Evolutionary conservation across 1,140 invertebrate genomes (phyloP).

Genomic region (Meteorus sp.): DNA sequence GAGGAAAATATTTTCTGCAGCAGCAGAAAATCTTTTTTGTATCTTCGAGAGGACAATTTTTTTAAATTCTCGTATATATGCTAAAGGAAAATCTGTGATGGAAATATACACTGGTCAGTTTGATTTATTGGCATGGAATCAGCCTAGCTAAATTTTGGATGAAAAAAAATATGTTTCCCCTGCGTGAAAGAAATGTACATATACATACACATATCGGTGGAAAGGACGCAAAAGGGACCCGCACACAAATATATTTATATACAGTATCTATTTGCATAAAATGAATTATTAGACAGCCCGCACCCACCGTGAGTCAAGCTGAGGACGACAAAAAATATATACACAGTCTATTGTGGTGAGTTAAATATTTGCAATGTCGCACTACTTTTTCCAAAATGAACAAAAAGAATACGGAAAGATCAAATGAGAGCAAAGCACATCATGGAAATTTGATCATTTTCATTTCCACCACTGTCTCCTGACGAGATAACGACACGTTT

Average conservation of each 20-base stretch:
- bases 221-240: constrained; percentile 14
- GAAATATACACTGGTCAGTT: constrained; percentile 46
- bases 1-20: too few relatives aligned
- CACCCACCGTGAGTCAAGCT: background rate
- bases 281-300: constrained; percentile 53
- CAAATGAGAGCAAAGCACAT: too few relatives aligned
- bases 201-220: background rate
- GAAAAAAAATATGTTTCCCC: constrained; percentile 54
- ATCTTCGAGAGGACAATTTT: background rate
- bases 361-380: background rate
- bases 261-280: constrained; percentile 52
- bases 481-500: too few relatives aligned
- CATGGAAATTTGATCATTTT: too few relatives aligned
- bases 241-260: too few relatives aligned
- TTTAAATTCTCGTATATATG: background rate
- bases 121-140: constrained; percentile 57
- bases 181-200: background rate
- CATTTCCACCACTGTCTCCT: too few relatives aligned
- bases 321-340: background rate
- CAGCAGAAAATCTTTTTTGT: too few relatives aligned
- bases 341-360: background rate
- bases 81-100: constrained; percentile 30
- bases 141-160: constrained; percentile 52
- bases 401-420: too few relatives aligned
- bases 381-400: too few relatives aligned